Evolutionary conservation across 2,888 invertebrate genomes (phyloP).

Genomic region (Linyphia triangularis): DNA sequence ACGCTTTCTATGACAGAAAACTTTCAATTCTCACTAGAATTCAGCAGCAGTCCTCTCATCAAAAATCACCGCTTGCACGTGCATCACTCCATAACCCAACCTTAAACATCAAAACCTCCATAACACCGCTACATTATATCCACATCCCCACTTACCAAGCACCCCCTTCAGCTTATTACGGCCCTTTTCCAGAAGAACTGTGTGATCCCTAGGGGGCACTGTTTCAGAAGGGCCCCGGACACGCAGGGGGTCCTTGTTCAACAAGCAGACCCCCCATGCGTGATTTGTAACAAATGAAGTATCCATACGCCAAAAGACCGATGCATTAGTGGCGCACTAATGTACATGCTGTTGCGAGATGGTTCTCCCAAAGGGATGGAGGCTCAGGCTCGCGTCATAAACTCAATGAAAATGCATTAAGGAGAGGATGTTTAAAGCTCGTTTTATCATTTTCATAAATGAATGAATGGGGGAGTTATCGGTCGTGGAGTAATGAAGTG

Average conservation of each 20-base stretch:
- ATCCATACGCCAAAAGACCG: constrained; percentile 32
- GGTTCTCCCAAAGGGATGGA: not conserved
- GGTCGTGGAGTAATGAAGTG: constrained; percentile 34
- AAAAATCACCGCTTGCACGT: constrained; percentile 43
- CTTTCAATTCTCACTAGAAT: not conserved
- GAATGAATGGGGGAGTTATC: constrained; percentile 24
- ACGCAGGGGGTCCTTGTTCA: constrained; percentile 51
- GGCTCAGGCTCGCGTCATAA: constrained; percentile 39
- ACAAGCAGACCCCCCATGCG: constrained; percentile 60
- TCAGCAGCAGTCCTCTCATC: constrained; percentile 4
- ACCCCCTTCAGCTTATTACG: constrained; percentile 18
- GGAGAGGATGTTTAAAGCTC: constrained; percentile 62
- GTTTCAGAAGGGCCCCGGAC: constrained; percentile 42
- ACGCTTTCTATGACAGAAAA: not conserved
- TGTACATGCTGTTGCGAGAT: constrained; percentile 45
- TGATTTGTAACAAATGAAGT: constrained; percentile 72
- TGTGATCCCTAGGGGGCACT: constrained; percentile 45
- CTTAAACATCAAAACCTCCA: constrained; percentile 49
- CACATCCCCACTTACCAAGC: constrained; percentile 5
- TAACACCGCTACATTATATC: constrained; percentile 37
- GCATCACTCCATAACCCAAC: constrained; percentile 20
- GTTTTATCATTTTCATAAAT: constrained; percentile 71
- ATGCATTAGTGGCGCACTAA: constrained; percentile 61
- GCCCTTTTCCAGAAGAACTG: constrained; percentile 26
- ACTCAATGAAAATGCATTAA: constrained; percentile 60